Conservation (phyloP, 2,113 vertebrate genomes). For the Gallinago jamesoni region DNA sequence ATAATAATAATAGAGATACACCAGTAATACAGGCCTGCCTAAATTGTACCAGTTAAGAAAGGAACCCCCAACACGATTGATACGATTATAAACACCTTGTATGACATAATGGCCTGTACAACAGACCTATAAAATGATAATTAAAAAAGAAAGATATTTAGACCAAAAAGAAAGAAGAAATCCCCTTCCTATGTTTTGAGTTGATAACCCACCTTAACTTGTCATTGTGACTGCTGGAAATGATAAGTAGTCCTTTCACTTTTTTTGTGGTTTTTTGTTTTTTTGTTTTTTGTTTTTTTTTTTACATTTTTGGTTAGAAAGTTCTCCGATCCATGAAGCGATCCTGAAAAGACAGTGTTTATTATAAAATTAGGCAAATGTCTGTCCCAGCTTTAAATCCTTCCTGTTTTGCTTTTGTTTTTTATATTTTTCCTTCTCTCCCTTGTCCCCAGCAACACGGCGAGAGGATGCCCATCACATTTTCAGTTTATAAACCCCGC, state of each 20-base stretch:
- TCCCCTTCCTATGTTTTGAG: slow-evolving; percentile 80
- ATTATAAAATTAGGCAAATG: slow-evolving; percentile 87
- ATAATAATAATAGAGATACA: slow-evolving; percentile 75
- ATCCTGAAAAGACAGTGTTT: slow-evolving; percentile 88
- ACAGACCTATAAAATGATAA: slow-evolving; percentile 84
- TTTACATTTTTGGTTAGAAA: slow-evolving; percentile 94
- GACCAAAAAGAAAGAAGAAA: slow-evolving; percentile 72
- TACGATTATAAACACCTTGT: slow-evolving; percentile 90
- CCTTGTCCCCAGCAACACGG: slow-evolving; percentile 54
- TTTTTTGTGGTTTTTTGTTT: slow-evolving; percentile 61
- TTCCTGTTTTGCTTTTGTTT: slow-evolving; percentile 59
- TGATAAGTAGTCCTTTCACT: slow-evolving; percentile 83
- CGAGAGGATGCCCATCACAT: slow-evolving; percentile 63
- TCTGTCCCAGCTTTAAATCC: slow-evolving; percentile 76
- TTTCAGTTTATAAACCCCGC: slow-evolving; percentile 51
- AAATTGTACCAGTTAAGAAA: slow-evolving; percentile 88
- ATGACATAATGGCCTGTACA: slow-evolving; percentile 88
- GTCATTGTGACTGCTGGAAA: slow-evolving; percentile 83
- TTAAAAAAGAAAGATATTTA: slow-evolving; percentile 77
- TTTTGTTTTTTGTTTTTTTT: slow-evolving; percentile 55
- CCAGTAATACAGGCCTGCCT: slow-evolving; percentile 85
- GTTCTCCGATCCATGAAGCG: slow-evolving; percentile 86
- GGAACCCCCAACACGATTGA: slow-evolving; percentile 83
- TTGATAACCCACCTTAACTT: slow-evolving; percentile 85
- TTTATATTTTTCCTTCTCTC: slow-evolving; percentile 43